These are phyloP conservation scores for Phrixothrix hirtus DNA, from an alignment of 2,888 invertebrate species.

Conservation along the genomic window DNA sequence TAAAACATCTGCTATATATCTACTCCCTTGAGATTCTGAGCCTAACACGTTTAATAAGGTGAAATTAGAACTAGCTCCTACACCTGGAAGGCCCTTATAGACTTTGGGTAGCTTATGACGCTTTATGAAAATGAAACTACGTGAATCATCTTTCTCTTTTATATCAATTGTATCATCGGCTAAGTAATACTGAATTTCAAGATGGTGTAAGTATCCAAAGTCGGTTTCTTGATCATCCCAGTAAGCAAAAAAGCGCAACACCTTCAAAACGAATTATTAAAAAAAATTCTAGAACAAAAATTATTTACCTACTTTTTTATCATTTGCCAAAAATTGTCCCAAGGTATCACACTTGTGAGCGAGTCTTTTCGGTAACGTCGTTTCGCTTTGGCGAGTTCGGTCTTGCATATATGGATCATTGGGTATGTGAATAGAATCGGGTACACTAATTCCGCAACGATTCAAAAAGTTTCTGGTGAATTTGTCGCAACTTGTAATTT, in stretches of 20 bases:
- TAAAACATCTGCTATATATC: constrained; percentile 64
- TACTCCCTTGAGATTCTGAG: constrained; percentile 57
- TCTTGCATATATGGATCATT: constrained; percentile 60
- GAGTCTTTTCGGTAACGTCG: constrained; percentile 56
- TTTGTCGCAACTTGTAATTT: constrained; percentile 83
- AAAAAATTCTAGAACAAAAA: too few relatives aligned
- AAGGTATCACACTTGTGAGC: constrained; percentile 67
- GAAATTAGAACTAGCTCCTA: constrained; percentile 58
- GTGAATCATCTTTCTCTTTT: constrained; percentile 76
- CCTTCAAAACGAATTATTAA: constrained; percentile 43
- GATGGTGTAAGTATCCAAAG: constrained; percentile 75
- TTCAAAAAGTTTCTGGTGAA: constrained; percentile 85
- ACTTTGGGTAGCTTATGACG: constrained; percentile 80
- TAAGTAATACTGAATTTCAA: constrained; percentile 83
- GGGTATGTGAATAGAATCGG: constrained; percentile 67
- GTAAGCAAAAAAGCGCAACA: constrained; percentile 78
- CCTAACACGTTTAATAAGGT: constrained; percentile 69
- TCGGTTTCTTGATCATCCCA: constrained; percentile 85
- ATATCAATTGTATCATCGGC: constrained; percentile 90
- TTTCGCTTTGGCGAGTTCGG: constrained; percentile 51
- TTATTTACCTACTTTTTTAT: constrained; percentile 63
- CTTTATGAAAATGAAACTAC: constrained; percentile 72
- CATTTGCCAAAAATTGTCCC: constrained; percentile 81
- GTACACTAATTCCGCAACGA: constrained; percentile 81
- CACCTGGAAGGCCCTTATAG: constrained; percentile 51